phyloP scores from a whole-genome alignment of 2,113 vertebrate genomes.

The Felis chaus region DNA sequence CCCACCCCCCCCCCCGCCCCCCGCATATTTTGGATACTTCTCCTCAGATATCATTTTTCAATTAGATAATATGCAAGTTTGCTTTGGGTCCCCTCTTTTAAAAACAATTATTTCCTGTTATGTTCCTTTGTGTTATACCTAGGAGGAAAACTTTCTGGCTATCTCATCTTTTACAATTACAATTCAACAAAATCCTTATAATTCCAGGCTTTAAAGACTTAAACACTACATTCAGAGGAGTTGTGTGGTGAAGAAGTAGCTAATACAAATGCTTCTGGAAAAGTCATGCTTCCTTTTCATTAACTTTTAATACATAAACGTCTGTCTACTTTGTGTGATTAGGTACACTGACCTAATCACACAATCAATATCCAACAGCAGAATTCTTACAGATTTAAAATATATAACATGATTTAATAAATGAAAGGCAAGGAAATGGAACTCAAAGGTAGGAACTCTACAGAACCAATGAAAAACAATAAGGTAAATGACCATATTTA shows the following conservation, averaged over 20 bases:
- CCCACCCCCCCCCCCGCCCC: too few species aligned
- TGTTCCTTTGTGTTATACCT: neutral
- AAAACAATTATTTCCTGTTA: neutral
- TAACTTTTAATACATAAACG: slow-evolving; percentile 26
- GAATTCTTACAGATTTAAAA: slow-evolving; percentile 18
- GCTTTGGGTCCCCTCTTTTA: neutral
- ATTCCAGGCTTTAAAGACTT: neutral
- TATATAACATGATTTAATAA: slow-evolving; percentile 4
- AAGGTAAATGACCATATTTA: slow-evolving; percentile 45
- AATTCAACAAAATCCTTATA: neutral
- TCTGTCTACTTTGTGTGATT: neutral
- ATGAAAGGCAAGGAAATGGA: neutral
- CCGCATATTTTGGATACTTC: neutral
- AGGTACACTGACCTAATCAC: neutral
- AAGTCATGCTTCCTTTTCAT: neutral
- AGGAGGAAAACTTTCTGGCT: neutral
- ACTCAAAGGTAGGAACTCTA: slow-evolving; percentile 46
- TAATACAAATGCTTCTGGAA: slow-evolving; percentile 44
- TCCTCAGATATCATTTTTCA: neutral
- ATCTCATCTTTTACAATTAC: neutral
- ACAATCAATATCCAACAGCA: slow-evolving; percentile 14
- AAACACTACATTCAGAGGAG: neutral
- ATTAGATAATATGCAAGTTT: neutral
- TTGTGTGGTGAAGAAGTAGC: neutral
- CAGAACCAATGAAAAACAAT: slow-evolving; percentile 53